A percentile compares a stretch with the other conserved stretches of the same genome.
Evolutionary conservation across 1,140 invertebrate species (phyloP).

Genomic region (Bactericera cockerelli): DNA sequence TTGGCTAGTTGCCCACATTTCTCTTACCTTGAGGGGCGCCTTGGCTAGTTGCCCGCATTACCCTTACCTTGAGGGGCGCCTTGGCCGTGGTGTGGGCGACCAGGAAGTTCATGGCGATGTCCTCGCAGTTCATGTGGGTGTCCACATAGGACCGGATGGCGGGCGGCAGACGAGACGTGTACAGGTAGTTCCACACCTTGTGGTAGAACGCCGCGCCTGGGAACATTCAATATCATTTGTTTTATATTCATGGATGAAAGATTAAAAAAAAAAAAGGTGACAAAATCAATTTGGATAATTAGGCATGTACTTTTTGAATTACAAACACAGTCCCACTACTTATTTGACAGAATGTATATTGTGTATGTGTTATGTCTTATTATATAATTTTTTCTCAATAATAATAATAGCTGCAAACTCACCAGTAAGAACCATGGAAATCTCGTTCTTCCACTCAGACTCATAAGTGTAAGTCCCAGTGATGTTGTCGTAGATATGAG

Average conservation of each 20-base stretch:
- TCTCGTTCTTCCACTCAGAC: slow-evolving; percentile 88
- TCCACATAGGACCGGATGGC: slow-evolving; percentile 74
- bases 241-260: no score
- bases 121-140: slow-evolving; percentile 86
- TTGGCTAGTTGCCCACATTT: no score
- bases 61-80: slow-evolving; percentile 87
- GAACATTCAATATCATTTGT: background rate
- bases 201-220: slow-evolving; percentile 1
- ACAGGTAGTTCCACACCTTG: slow-evolving; percentile 74
- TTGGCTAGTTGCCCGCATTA: no score
- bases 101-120: slow-evolving; percentile 89
- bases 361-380: background rate
- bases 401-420: slow-evolving; percentile 33
- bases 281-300: no score
- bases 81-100: slow-evolving; percentile 81
- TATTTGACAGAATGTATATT: no score
- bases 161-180: slow-evolving; percentile 63
- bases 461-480: slow-evolving; percentile 76
- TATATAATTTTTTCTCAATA: background rate
- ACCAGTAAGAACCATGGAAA: slow-evolving; percentile 83
- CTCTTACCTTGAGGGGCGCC: no score
- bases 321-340: no score
- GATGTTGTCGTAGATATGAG: slow-evolving; percentile 76
- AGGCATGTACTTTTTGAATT: no score
- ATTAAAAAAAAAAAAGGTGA: no score